Evolutionary conservation across 1,140 invertebrate genomes (phyloP).

Genomic region (Linepithema humile): DNA sequence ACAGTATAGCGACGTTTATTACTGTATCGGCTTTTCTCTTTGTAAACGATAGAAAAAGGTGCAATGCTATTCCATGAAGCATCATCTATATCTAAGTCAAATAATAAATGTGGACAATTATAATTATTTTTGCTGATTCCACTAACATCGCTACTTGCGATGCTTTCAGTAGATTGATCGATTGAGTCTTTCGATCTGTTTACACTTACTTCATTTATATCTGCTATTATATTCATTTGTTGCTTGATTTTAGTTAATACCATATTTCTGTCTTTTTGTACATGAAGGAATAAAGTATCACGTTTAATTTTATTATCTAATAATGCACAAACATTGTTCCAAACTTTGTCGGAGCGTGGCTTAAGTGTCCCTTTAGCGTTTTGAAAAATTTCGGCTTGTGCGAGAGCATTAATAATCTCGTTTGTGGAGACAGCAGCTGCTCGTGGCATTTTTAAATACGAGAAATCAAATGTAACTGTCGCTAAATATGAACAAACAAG

Average conservation of each 20-base stretch:
- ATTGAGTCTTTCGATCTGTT: slow-evolving; percentile 5
- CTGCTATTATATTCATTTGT: neutral
- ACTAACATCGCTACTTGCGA: slow-evolving; percentile 9
- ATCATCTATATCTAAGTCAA: slow-evolving; percentile 16
- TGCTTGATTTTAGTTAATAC: neutral
- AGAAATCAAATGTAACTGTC: too few relatives aligned
- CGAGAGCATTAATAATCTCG: too few relatives aligned
- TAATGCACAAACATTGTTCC: too few relatives aligned
- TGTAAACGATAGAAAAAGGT: neutral
- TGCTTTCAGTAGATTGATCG: slow-evolving; percentile 12
- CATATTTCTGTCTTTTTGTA: too few relatives aligned
- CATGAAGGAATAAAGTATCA: too few relatives aligned
- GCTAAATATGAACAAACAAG: too few relatives aligned
- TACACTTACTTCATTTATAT: slow-evolving; percentile 7
- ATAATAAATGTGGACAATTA: slow-evolving; percentile 28
- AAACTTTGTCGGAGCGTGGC: too few relatives aligned
- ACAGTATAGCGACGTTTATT: neutral
- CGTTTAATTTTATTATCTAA: too few relatives aligned
- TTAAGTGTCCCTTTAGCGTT: too few relatives aligned
- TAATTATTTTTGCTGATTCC: slow-evolving; percentile 19
- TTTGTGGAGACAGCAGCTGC: too few relatives aligned
- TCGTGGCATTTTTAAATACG: too few relatives aligned
- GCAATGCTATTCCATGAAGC: slow-evolving; percentile 20
- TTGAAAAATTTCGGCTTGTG: too few relatives aligned
- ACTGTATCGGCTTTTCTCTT: neutral